Evolutionary conservation across 2,888 invertebrate species (phyloP), one percentile per base, ranked within the genome.

Genomic region (Netelia melanura): DNA sequence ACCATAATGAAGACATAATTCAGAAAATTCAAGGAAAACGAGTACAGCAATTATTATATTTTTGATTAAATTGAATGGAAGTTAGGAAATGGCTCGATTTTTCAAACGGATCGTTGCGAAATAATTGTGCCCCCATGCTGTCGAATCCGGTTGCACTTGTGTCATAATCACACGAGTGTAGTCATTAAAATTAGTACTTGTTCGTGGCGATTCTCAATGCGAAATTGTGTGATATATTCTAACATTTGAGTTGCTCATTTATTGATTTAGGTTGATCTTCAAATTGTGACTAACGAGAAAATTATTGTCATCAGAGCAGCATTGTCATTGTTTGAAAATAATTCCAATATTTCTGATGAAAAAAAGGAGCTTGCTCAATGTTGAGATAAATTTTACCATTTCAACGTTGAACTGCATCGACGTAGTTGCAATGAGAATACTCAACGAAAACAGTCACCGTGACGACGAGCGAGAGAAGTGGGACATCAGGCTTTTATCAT

Each of bases 401-500:
- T 56, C 6, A 58, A 30, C 14, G 64, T 72, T 58, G 43, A 62
- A 79, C 64, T 65, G 58, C 68, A 71, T 23, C 56, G 25, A n/a
- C 25, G 71, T 54, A 71, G 43, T 79, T 71, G 79, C 64, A 79
- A 21, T 38, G 78, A 64, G 62, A 64, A 54, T 38, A 44, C 17
- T 61, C 74, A 62, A 52, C 58, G 2, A 17, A 48, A 48, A 5
- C 17, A 58, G 21, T 58, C 21, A 71, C 11, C 64, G 68, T 14
- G 23, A 54, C 79, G 52, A 52, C 77, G 77, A 25, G 38, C 11
- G 25, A 52, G 64, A 77, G 54, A 82, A 77, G 82, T 82, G 82
- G 82, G 82, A 82, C 82, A 82, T 65, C 65, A 67, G 30, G 38
- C 56, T 77, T 77, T 82, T 82, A 71, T 77, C 82, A 77, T 71